Base-by-base conservation (phyloP, 2,888 invertebrate genomes). In the Heliconius cydno region DNA sequence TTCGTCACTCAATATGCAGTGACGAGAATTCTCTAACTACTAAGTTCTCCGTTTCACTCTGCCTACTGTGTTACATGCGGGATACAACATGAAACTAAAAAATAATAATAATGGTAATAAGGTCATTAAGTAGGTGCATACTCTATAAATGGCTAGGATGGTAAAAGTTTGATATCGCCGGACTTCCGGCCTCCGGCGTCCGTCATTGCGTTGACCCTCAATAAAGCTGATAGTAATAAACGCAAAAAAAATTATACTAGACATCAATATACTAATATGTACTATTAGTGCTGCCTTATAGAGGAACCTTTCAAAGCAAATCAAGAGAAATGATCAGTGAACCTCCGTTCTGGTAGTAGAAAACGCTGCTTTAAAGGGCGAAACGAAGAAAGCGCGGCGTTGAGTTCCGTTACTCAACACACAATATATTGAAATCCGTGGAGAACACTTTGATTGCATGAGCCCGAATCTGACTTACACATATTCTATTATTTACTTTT, bases 101-200 rank as follows among this genome's bases (percentile, higher is more conserved):
- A 52, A 52, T 2, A 68, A 34, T 6, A 34, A 34, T 6, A 70
- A 41, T 70, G 41, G 15, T 73, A 60, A 60, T 60, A 73, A 73
- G 13, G 13, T 13, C 34, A 60, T 73, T 60, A 65, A 25, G 12
- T 41, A 75, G 65, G 28, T 46, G 28, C 30, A 75, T 34, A 52
- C 46, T 79, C 57, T 73, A 79, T 75, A 68, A 79, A 72, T 46
- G 38, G 57, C 41, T 79, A 34, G 67, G 10, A 77, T 78, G 84
- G 85, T 85, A 86, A 87, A 86, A 86, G 85, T 80, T 46, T 74
- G 81, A 77, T 86, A 86, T 86, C 87, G 78, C 81, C 81, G 85
- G 85, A 86, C 67, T 66, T 86, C 86, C 87, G 84, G 81, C 83
- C 85, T 83, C 80, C 80, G 67, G 82, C 83, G 82, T 85, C 86